phyloP scores from a whole-genome alignment of 1,140 invertebrate species.

The Asobara japonica region DNA sequence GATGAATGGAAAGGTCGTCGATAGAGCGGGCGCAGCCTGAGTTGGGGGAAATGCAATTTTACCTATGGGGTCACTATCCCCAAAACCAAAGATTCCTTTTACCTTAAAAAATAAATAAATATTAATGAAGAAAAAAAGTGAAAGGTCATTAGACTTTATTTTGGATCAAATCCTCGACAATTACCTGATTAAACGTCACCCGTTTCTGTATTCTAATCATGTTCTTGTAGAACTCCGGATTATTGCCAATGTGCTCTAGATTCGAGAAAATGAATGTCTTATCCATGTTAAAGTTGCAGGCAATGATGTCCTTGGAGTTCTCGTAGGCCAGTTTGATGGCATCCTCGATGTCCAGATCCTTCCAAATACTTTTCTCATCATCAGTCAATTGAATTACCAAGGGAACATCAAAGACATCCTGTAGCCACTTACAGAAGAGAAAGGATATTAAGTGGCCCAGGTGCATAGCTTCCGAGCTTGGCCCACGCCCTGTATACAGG shows the following conservation, averaged over 20 bases:
- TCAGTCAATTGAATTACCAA: constrained; percentile 97
- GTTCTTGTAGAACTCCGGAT: constrained; percentile 92
- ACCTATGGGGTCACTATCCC: constrained; percentile 93
- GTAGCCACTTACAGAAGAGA: constrained; percentile 94
- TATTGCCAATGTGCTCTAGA: constrained; percentile 91
- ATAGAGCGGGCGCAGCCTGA: constrained; percentile 95
- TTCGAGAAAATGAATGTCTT: constrained; percentile 99
- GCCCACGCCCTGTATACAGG: constrained; percentile 97
- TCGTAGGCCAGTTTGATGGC: constrained; percentile 84
- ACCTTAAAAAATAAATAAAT: too few relatives aligned
- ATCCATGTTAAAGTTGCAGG: constrained; percentile 93
- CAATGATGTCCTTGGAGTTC: constrained; percentile 99
- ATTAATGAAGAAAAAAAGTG: too few relatives aligned
- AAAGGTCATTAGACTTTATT: too few relatives aligned
- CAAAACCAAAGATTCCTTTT: constrained; percentile 97
- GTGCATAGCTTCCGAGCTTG: constrained; percentile 96
- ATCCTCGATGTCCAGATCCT: constrained; percentile 92
- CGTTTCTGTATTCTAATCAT: constrained; percentile 90
- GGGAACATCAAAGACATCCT: constrained; percentile 97
- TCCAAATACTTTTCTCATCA: constrained; percentile 99
- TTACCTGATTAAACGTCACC: constrained; percentile 97
- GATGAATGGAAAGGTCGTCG: constrained; percentile 95
- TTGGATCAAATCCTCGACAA: too few relatives aligned
- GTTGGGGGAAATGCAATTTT: constrained; percentile 97
- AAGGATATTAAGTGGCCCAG: constrained; percentile 98